These are phyloP conservation scores for Carcharodon carcharias DNA, from an alignment of 2,797 vertebrate genomes.

Conservation along the genomic window DNA sequence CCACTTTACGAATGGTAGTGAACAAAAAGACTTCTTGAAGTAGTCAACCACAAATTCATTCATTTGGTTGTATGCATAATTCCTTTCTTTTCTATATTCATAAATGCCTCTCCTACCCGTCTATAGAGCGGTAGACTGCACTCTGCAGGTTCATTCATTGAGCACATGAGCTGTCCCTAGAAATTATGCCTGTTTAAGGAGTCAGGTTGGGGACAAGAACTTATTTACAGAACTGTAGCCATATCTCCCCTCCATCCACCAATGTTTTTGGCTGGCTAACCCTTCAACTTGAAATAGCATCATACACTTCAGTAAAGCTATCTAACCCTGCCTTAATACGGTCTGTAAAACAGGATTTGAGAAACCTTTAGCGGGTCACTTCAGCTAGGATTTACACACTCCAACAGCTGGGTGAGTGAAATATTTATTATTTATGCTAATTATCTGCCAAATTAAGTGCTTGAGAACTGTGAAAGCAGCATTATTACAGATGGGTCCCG, in stretches of 20 bases:
- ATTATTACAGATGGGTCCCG: not conserved
- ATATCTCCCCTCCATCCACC: not conserved
- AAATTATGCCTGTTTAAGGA: not conserved
- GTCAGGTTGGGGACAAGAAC: not conserved
- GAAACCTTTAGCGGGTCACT: not conserved
- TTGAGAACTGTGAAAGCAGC: not conserved
- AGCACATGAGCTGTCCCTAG: no score
- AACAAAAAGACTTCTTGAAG: not conserved
- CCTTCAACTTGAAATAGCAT: not conserved
- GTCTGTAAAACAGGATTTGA: not conserved
- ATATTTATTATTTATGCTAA: slow-evolving; percentile 27
- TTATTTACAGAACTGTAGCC: not conserved
- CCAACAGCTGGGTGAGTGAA: slow-evolving; percentile 3
- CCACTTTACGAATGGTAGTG: not conserved
- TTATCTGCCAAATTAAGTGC: not conserved
- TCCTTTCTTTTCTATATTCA: not conserved
- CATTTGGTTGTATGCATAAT: not conserved
- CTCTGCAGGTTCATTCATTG: not conserved
- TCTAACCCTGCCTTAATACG: not conserved
- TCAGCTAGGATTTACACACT: not conserved
- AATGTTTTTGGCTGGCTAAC: no score
- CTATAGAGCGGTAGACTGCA: no score
- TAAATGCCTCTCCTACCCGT: not conserved
- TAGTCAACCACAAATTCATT: not conserved
- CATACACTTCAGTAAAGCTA: not conserved